phyloP scores from a whole-genome alignment of 1,140 invertebrate genomes.

The Lethrus apterus region DNA sequence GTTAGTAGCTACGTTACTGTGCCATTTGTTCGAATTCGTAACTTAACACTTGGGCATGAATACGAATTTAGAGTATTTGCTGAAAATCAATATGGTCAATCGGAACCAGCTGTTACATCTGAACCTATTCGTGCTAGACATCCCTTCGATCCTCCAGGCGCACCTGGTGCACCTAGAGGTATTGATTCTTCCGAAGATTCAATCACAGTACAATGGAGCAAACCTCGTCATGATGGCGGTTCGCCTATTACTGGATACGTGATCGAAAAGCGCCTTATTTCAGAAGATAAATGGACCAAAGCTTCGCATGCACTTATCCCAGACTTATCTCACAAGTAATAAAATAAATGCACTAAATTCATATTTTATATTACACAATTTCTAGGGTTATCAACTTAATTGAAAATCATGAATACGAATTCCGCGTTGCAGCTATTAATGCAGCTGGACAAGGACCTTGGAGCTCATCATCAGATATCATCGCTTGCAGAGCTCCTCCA shows the following conservation, averaged over 20 bases:
- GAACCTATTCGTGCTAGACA: constrained; percentile 89
- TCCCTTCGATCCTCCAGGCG: constrained; percentile 88
- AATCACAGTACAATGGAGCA: constrained; percentile 88
- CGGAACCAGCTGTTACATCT: constrained; percentile 80
- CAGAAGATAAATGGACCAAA: constrained; percentile 87
- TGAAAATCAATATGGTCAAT: constrained; percentile 93
- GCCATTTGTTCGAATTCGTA: constrained; percentile 81
- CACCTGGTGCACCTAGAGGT: constrained; percentile 79
- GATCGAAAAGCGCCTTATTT: constrained; percentile 84
- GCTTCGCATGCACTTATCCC: constrained; percentile 75
- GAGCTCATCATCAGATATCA: constrained; percentile 84
- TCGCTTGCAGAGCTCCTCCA: constrained; percentile 78
- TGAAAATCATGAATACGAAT: constrained; percentile 95
- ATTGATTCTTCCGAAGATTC: constrained; percentile 87
- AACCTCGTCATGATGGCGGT: constrained; percentile 89
- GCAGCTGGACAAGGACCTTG: constrained; percentile 89
- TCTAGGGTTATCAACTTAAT: constrained; percentile 75
- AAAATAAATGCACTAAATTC: not conserved
- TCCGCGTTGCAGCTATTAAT: constrained; percentile 93
- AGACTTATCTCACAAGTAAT: constrained; percentile 65
- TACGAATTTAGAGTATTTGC: constrained; percentile 98
- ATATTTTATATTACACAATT: not conserved
- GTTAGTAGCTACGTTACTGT: constrained; percentile 87
- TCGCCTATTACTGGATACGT: constrained; percentile 86
- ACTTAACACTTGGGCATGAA: constrained; percentile 79